Evolutionary conservation across 2,888 invertebrate species (phyloP), one percentile per base, ranked within the genome.

Genomic region (Agriopis leucophaearia): DNA sequence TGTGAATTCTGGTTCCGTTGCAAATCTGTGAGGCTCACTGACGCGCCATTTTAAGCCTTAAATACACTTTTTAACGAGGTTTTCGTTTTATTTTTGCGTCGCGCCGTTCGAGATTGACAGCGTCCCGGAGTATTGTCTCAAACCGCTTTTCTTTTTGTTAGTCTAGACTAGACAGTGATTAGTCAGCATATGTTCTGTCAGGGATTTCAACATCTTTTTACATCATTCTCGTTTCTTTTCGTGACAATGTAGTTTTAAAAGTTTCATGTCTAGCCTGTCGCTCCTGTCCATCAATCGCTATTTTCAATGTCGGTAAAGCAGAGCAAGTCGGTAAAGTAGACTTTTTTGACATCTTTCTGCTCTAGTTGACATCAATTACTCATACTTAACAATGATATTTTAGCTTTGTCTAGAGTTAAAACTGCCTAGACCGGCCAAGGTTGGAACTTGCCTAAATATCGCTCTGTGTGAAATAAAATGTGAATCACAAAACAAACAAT

Each of bases 141-240:
- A 64, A 47, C 42, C 8, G 27, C 36, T 57, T 61, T 57, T 60
- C 80, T 80, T 81, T 79, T 78, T 82, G 57, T 36, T 38, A 74
- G 81, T 80, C 79, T 81, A 86, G 81, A 82, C 84, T 79, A 77
- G 83, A 76, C 80, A 78, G 80, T 81, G 86, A 87, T 88, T 88
- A 89, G 86, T 82, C 79, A 81, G 85, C 87, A 85, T 79, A 75
- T 87, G 88, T 88, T 70, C 68, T 79, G 82, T 81, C 82, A 74
- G 71, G 65, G 72, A 74, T 77, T 77, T 78, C 70, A 74, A 78
- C 78, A 78, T 81, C 81, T 84, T 84, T 84, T 81, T 78, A 63
- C 73, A 70, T 71, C 62, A 66, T 69, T 74, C 77, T 74, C 69
- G 72, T 78, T 60, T 77, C 79, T 79, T 80, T 83, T 80, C 50